phyloP scores from a whole-genome alignment of 1,140 invertebrate species.

The Halictus rubicundus region DNA sequence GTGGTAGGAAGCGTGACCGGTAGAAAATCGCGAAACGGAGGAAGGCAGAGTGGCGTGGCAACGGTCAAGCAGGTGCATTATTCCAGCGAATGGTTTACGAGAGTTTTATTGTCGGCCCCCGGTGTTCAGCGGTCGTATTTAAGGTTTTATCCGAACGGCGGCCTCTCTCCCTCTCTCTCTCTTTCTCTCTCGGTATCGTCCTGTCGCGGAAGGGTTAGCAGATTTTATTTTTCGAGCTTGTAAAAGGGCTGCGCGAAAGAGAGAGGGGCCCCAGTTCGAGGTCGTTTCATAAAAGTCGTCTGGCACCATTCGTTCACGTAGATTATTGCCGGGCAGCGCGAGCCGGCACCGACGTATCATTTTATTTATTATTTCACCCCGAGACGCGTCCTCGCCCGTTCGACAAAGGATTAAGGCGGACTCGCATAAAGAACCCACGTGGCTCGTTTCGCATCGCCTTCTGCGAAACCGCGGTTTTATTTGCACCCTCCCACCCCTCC shows the following conservation, averaged over 20 bases:
- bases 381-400: constrained; percentile 30
- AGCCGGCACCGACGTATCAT: constrained; percentile 54
- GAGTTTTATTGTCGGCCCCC: constrained; percentile 67
- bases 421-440: constrained; percentile 51
- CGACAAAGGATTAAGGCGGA: constrained; percentile 55
- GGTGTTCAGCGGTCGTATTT: constrained; percentile 75
- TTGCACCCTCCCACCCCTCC: not conserved
- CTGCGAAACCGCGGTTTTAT: constrained; percentile 32
- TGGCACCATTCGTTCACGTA: constrained; percentile 64
- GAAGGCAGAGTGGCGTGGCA: constrained; percentile 9
- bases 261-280: not conserved
- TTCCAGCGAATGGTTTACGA: constrained; percentile 61
- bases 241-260: constrained; percentile 37
- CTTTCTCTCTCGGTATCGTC: constrained; percentile 23
- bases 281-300: constrained; percentile 68
- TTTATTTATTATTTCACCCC: constrained; percentile 68
- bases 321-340: constrained; percentile 58
- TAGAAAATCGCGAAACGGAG: constrained; percentile 5
- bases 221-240: constrained; percentile 59
- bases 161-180: constrained; percentile 5
- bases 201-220: constrained; percentile 52
- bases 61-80: constrained; percentile 59
- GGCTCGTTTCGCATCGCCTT: constrained; percentile 56
- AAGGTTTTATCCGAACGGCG: constrained; percentile 75
- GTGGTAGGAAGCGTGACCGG: too few species aligned